A percentile compares a stretch with the other conserved stretches of the same genome.
Evolutionary conservation across 1,140 invertebrate species (phyloP).

Genomic region (Drosophila melanogaster): DNA sequence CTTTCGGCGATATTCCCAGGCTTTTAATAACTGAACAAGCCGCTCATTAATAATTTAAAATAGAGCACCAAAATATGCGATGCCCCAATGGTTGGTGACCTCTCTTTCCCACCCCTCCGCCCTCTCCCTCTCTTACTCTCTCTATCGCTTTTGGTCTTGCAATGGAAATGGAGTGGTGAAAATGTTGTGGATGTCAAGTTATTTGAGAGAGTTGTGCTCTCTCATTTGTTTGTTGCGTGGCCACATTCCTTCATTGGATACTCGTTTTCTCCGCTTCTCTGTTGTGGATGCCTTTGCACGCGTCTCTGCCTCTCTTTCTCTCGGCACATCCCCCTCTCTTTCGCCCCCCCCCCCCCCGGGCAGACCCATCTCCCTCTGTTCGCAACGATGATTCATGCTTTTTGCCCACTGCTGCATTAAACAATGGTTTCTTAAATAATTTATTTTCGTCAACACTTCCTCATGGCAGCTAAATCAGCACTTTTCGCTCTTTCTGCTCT

Average conservation of each 20-base stretch:
- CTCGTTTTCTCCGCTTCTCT: slow-evolving; percentile 27
- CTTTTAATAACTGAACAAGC: slow-evolving; percentile 83
- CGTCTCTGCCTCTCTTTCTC: slow-evolving; percentile 7
- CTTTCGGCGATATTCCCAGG: slow-evolving; percentile 66
- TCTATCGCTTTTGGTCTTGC: not conserved
- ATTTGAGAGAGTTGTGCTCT: slow-evolving; percentile 3
- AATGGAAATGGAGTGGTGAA: slow-evolving; percentile 25
- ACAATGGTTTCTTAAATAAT: slow-evolving; percentile 54
- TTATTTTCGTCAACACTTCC: slow-evolving; percentile 50
- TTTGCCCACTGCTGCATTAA: slow-evolving; percentile 59
- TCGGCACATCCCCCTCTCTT: not conserved
- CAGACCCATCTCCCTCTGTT: slow-evolving; percentile 6
- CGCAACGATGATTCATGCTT: slow-evolving; percentile 75
- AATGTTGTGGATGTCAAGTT: slow-evolving; percentile 8
- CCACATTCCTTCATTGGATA: slow-evolving; percentile 46
- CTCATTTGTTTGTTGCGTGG: slow-evolving; percentile 40
- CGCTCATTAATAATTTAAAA: slow-evolving; percentile 83
- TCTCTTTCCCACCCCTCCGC: slow-evolving; percentile 12
- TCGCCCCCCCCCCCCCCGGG: not conserved
- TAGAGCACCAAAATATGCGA: slow-evolving; percentile 75
- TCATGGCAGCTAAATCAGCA: slow-evolving; percentile 29
- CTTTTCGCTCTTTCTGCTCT: slow-evolving; percentile 9
- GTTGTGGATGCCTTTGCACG: slow-evolving; percentile 63
- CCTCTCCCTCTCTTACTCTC: too few relatives aligned
- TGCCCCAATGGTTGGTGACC: slow-evolving; percentile 20